phyloP scores from a whole-genome alignment of 2,888 invertebrate species.

The Shargacucullia verbasci region DNA sequence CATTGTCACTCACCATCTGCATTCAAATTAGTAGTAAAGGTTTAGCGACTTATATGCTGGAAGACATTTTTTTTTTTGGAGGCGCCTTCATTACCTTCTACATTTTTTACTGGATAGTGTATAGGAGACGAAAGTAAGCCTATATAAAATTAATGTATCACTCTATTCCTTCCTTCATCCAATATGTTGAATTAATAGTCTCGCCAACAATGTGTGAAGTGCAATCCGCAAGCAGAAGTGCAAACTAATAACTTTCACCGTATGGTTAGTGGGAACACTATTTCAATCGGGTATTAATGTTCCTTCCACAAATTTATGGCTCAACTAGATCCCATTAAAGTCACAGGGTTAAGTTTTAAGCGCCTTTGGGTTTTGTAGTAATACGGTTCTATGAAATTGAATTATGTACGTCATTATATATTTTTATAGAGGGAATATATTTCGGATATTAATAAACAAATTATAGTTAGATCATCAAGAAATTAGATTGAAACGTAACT shows the following conservation, averaged over 20 bases:
- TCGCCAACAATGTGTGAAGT: conserved; percentile 37
- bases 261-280: conserved; percentile 43
- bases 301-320: conserved; percentile 51
- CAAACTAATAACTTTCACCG: conserved; percentile 51
- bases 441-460: too few relatives aligned
- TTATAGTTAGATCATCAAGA: too few relatives aligned
- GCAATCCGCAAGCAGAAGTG: conserved; percentile 47
- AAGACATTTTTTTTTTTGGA: too few relatives aligned
- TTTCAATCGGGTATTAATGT: conserved; percentile 54
- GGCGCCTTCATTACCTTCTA: too few relatives aligned
- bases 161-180: conserved; percentile 13
- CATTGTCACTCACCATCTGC: too few relatives aligned
- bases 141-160: background rate
- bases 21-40: too few relatives aligned
- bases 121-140: too few relatives aligned
- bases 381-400: conserved; percentile 53
- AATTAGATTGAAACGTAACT: too few relatives aligned
- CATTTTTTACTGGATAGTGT: too few relatives aligned
- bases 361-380: conserved; percentile 45
- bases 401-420: conserved; percentile 48
- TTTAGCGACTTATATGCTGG: too few relatives aligned
- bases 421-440: too few relatives aligned
- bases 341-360: conserved; percentile 48
- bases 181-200: conserved; percentile 39
- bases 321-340: conserved; percentile 54